Evolutionary conservation across 2,888 invertebrate species (phyloP).

Genomic region (Seira ritae): DNA sequence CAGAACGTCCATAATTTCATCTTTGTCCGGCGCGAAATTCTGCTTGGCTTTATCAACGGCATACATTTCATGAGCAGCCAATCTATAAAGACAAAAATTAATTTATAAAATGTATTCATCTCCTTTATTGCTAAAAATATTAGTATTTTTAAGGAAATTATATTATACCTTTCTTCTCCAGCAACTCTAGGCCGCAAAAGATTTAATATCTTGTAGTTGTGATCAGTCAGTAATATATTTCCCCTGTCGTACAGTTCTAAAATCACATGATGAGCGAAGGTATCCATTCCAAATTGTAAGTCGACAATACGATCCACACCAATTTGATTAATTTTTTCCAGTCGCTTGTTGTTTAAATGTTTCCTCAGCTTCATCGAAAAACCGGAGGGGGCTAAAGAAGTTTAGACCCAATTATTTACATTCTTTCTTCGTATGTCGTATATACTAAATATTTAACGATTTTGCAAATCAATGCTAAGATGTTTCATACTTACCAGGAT

Average conservation of each 20-base stretch:
- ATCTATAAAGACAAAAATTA: conserved; percentile 77
- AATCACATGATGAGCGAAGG: conserved; percentile 96
- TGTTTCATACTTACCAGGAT: conserved; percentile 76
- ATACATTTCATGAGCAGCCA: conserved; percentile 95
- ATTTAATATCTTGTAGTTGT: conserved; percentile 91
- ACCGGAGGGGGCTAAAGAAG: conserved; percentile 88
- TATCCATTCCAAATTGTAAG: conserved; percentile 94
- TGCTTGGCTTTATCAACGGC: conserved; percentile 86
- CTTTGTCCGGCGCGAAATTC: conserved; percentile 78
- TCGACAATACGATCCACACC: conserved; percentile 96
- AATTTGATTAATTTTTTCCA: conserved; percentile 90
- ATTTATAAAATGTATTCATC: too few species aligned
- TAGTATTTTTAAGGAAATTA: too few species aligned
- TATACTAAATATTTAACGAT: too few species aligned
- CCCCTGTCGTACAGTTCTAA: conserved; percentile 97
- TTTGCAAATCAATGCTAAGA: too few species aligned
- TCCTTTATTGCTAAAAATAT: background rate
- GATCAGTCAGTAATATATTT: conserved; percentile 95
- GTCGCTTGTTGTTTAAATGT: conserved; percentile 95
- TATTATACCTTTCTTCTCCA: conserved; percentile 85
- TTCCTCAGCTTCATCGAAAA: conserved; percentile 99
- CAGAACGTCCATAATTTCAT: conserved; percentile 75
- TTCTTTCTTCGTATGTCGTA: background rate
- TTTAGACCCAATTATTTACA: background rate
- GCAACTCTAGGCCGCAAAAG: conserved; percentile 94